phyloP scores from a whole-genome alignment of 2,797 vertebrate species.

The Petrocephalus schoutedeni region DNA sequence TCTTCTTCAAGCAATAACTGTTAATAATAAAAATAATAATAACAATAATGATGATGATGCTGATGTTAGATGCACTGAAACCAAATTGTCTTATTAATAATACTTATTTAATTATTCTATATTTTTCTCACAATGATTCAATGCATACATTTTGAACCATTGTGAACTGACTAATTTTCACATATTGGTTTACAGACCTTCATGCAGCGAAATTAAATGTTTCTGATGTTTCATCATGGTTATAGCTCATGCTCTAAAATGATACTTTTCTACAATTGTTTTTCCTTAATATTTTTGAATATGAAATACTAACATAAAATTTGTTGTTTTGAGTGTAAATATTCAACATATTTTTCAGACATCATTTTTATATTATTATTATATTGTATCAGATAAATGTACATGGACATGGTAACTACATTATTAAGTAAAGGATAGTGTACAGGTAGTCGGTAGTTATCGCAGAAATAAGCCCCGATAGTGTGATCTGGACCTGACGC shows the following conservation, averaged over 20 bases:
- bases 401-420: background rate
- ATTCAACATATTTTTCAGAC: background rate
- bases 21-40: background rate
- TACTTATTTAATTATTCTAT: background rate
- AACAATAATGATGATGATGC: background rate
- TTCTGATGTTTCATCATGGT: background rate
- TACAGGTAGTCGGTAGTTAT: too few species aligned
- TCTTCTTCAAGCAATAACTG: background rate
- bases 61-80: background rate
- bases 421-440: background rate
- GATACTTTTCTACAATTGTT: background rate
- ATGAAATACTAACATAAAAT: background rate
- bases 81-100: background rate
- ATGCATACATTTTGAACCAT: background rate
- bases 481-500: too few species aligned
- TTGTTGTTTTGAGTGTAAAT: background rate
- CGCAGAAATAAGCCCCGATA: too few species aligned
- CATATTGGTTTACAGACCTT: background rate
- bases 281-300: background rate
- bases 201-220: background rate
- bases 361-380: background rate
- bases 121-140: background rate
- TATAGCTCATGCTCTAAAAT: background rate
- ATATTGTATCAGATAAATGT: background rate
- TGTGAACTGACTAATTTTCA: background rate